phyloP scores from a whole-genome alignment of 2,113 vertebrate genomes.

The Athene cunicularia region DNA sequence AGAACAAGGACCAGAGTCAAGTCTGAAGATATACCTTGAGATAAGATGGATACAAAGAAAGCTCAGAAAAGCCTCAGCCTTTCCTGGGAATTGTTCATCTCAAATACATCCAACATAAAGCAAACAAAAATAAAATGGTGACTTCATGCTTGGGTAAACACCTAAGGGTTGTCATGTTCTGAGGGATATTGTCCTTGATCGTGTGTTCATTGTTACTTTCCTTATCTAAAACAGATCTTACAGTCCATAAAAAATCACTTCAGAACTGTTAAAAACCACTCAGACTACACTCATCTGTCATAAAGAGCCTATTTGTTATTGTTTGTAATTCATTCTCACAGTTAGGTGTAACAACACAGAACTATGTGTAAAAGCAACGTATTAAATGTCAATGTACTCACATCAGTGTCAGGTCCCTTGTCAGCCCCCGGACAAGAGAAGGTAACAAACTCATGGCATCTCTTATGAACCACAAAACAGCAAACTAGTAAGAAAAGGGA shows the following conservation, averaged over 20 bases:
- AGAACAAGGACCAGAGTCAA: background rate
- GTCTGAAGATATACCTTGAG: background rate
- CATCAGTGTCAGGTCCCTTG: constrained; percentile 96
- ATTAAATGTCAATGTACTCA: constrained; percentile 78
- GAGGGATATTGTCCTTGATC: background rate
- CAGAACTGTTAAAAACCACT: background rate
- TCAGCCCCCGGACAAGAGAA: constrained; percentile 96
- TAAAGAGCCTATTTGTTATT: background rate
- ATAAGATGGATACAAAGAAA: background rate
- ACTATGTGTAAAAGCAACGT: background rate
- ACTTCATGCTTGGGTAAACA: background rate
- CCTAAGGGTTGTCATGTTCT: background rate
- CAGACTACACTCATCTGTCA: background rate
- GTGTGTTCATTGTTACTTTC: background rate
- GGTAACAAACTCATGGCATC: constrained; percentile 98
- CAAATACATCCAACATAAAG: background rate
- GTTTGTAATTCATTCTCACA: background rate
- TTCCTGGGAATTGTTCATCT: background rate
- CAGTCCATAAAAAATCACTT: background rate
- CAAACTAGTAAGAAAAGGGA: constrained; percentile 82
- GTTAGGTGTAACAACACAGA: background rate
- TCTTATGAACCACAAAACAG: constrained; percentile 98
- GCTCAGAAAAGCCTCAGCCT: background rate
- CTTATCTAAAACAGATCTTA: background rate
- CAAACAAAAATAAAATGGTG: background rate